Base-by-base conservation (phyloP, 2,888 invertebrate species). In the Galerucella nymphaeae region DNA sequence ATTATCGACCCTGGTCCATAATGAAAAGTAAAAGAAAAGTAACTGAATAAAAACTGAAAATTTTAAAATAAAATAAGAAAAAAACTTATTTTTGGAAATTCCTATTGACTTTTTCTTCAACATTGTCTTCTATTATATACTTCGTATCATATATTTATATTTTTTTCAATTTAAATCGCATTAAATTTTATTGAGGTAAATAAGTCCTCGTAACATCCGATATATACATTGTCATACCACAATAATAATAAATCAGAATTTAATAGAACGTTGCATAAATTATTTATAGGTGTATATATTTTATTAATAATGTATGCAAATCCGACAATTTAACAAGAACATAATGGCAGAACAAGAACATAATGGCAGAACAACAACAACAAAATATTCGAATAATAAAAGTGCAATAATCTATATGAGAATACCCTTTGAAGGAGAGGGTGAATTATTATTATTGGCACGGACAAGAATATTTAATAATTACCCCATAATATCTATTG, bases 401-500 rank as follows among this genome's bases (percentile, higher is more conserved):
- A 83, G 76, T 79, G 81, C 80, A 81, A 83, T 82, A 82, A 81
- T 82, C 81, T 80, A 75, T 66, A 66, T n/a, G n/a, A 78, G 77
- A 79, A 77, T 78, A 75, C 77, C 76, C 77, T 73, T 72, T 74
- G 57, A 67, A 66, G 65, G 75, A 78, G 76, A 79, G 80, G 80
- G 80, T 79, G 81, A 80, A 81, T 80, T 82, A 81, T 80, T 80
- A 76, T 74, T 73, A 83, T 83, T 83, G 82, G 82, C 83, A 83
- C 68, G 70, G 73, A 80, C 82, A 82, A 82, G 78, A 80, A 80
- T 82, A 84, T 84, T 84, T 83, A 83, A 84, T 85, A 85, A 85
- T 85, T 85, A 85, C 83, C 83, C 83, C 82, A 83, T 85, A 85
- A 85, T 84, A 78, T 81, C 79, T 77, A 82, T 85, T 85, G 84